These are phyloP conservation scores for Carassius auratus DNA, from an alignment of 2,113 vertebrate genomes.

Conservation along the genomic window DNA sequence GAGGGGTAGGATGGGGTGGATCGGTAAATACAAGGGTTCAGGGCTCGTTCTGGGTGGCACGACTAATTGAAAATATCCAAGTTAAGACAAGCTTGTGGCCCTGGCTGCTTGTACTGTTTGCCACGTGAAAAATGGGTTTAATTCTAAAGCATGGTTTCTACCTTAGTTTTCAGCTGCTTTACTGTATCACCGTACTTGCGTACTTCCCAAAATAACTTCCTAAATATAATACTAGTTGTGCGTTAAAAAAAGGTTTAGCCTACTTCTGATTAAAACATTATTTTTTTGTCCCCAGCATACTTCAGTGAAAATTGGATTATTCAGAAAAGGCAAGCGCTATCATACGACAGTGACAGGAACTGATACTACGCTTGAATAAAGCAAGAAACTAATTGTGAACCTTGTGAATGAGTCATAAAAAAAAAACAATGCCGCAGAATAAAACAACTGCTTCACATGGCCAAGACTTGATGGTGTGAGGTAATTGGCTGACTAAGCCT, in stretches of 20 bases:
- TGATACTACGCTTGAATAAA: not conserved
- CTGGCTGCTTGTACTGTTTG: slow-evolving; percentile 34
- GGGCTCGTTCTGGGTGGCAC: slow-evolving; percentile 65
- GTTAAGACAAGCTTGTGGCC: slow-evolving; percentile 60
- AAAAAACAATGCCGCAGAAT: slow-evolving; percentile 5
- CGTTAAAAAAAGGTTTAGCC: slow-evolving; percentile 29
- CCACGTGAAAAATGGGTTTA: slow-evolving; percentile 64
- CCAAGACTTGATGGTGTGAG: not conserved
- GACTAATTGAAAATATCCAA: slow-evolving; percentile 74
- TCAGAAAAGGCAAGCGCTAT: not conserved
- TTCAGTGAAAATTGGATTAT: not conserved
- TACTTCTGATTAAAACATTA: not conserved
- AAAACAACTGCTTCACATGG: slow-evolving; percentile 12
- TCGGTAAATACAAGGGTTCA: slow-evolving; percentile 61
- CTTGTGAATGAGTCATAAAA: slow-evolving; percentile 28
- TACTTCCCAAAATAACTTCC: slow-evolving; percentile 10
- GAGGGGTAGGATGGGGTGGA: slow-evolving; percentile 30
- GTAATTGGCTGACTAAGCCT: slow-evolving; percentile 31
- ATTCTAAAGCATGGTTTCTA: slow-evolving; percentile 57
- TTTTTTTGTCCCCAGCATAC: not conserved
- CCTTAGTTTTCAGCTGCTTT: slow-evolving; percentile 34
- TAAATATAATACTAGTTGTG: slow-evolving; percentile 29
- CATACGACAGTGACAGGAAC: not conserved
- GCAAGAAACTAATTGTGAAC: not conserved
- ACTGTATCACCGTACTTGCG: slow-evolving; percentile 31